Evolutionary conservation across 1,140 invertebrate species (phyloP).

Genomic region (Bombus difficillimus): DNA sequence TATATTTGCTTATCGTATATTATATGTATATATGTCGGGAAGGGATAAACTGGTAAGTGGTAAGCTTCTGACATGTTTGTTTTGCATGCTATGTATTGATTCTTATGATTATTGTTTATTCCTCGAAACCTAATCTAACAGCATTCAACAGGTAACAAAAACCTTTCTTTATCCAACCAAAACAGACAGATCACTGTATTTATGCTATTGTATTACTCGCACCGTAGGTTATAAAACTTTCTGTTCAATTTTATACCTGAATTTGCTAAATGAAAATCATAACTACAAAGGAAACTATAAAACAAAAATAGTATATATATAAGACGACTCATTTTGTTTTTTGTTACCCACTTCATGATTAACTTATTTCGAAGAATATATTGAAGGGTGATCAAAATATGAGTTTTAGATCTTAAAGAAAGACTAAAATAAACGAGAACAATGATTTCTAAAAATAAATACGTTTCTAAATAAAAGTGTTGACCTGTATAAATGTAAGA

Average conservation of each 20-base stretch:
- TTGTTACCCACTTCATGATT: not conserved
- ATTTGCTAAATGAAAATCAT: not conserved
- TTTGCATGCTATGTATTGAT: conserved; percentile 51
- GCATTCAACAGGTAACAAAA: not conserved
- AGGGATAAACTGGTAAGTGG: not conserved
- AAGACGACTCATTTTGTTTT: not conserved
- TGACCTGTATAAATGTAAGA: not conserved
- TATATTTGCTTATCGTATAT: conserved; percentile 15
- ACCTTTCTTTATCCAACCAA: not conserved
- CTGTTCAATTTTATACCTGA: not conserved
- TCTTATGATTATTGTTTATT: not conserved
- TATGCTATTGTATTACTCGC: conserved; percentile 13
- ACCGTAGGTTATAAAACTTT: not conserved
- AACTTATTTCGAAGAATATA: not conserved
- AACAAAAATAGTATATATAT: not conserved
- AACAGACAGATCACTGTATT: not conserved
- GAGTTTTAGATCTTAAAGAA: not conserved
- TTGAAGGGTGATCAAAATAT: not conserved
- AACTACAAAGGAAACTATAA: not conserved
- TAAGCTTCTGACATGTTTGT: conserved; percentile 48
- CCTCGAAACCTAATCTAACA: not conserved
- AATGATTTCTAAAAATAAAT: not conserved
- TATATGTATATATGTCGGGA: not conserved
- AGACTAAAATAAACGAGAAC: not conserved
- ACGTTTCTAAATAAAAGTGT: conserved; percentile 4